Evolutionary conservation across 2,797 vertebrate species (phyloP).

Genomic region (Streptopelia turtur): DNA sequence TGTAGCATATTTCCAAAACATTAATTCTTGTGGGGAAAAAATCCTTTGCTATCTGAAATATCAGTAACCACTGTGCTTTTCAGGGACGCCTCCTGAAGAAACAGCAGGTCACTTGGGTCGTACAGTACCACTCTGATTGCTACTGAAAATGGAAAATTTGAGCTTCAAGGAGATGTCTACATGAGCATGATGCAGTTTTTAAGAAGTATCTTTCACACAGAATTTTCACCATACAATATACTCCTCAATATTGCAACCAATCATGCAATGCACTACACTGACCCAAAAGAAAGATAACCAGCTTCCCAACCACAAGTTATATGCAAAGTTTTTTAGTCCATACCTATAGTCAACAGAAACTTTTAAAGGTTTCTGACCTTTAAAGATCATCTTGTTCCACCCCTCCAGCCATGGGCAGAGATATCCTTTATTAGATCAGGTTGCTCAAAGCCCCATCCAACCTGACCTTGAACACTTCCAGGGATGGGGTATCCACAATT

Average conservation of each 20-base stretch:
- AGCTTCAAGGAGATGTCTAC: neutral
- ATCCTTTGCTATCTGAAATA: neutral
- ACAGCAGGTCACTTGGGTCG: neutral
- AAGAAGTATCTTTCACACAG: neutral
- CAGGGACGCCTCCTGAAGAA: neutral
- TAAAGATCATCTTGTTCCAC: neutral
- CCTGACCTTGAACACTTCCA: neutral
- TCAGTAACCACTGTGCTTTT: neutral
- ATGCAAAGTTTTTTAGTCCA: neutral
- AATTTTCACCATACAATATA: neutral
- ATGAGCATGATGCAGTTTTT: neutral
- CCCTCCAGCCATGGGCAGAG: rapidly evolving
- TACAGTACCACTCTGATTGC: neutral
- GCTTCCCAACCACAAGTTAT: neutral
- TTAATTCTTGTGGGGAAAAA: neutral
- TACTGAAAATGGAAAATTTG: neutral
- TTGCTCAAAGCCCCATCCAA: neutral
- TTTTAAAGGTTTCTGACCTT: neutral
- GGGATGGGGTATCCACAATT: neutral
- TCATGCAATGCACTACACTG: neutral
- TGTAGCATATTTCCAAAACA: neutral
- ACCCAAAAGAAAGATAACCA: neutral
- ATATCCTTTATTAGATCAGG: neutral
- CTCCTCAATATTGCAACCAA: neutral
- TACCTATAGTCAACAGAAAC: neutral